A percentile compares a stretch with the other conserved stretches of the same genome.
phyloP scores from a whole-genome alignment of 2,888 invertebrate species.

The Chaetogeoica ovagalla region DNA sequence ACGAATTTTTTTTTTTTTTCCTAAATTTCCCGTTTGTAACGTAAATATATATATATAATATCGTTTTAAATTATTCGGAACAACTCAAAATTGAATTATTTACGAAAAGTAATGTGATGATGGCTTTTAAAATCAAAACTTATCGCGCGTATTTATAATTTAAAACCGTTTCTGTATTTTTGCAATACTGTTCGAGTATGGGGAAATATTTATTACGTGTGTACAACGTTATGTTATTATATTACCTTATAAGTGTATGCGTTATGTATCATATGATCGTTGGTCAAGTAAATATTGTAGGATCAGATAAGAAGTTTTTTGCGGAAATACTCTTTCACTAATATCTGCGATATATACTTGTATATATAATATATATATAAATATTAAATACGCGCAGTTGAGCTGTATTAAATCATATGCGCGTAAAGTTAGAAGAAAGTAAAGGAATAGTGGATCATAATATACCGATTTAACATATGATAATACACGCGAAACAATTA shows the following conservation, averaged over 20 bases:
- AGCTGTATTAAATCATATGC: slow-evolving; percentile 5
- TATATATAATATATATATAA: too few relatives aligned
- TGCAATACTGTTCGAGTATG: too few relatives aligned
- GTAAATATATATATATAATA: too few relatives aligned
- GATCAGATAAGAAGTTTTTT: slow-evolving; percentile 36
- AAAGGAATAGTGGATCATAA: slow-evolving; percentile 33
- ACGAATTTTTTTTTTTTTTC: too few relatives aligned
- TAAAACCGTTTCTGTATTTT: too few relatives aligned
- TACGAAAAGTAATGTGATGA: too few relatives aligned
- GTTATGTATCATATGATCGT: slow-evolving; percentile 2
- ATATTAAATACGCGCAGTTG: neutral
- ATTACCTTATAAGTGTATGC: neutral
- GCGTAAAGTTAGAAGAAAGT: slow-evolving; percentile 38
- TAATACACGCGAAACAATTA: slow-evolving; percentile 27
- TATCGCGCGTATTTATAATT: too few relatives aligned
- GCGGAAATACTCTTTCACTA: slow-evolving; percentile 22
- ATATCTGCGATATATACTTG: neutral
- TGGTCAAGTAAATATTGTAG: slow-evolving; percentile 1
- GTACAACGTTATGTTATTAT: neutral
- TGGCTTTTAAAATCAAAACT: too few relatives aligned
- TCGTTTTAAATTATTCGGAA: too few relatives aligned
- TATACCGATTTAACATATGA: slow-evolving; percentile 37
- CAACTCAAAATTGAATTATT: too few relatives aligned
- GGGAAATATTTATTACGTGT: neutral
- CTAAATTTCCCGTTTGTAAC: too few relatives aligned